These are phyloP conservation scores for Guaruba guarouba DNA, from an alignment of 2,113 vertebrate genomes.

Conservation along the genomic window DNA sequence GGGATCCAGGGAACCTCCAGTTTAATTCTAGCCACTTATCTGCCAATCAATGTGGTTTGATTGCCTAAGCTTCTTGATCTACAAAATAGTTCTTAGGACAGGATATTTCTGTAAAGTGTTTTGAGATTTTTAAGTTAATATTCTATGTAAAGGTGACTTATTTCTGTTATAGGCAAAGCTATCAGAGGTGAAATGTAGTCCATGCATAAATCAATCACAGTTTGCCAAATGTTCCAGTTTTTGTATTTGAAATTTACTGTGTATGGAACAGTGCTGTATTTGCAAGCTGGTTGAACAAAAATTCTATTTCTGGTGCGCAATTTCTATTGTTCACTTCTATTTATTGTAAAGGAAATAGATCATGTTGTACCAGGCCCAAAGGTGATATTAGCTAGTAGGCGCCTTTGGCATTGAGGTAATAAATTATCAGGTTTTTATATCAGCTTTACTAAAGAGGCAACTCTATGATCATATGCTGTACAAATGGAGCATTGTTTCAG, in stretches of 20 bases:
- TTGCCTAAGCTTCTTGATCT: neutral
- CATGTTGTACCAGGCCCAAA: neutral
- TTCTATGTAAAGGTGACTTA: neutral
- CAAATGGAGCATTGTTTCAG: slow-evolving; percentile 22
- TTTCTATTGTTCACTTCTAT: slow-evolving; percentile 21
- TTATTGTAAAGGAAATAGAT: slow-evolving; percentile 45
- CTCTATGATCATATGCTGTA: neutral
- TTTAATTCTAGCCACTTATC: neutral
- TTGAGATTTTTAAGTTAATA: neutral
- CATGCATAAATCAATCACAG: neutral
- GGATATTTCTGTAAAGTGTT: neutral
- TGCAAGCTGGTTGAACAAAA: neutral
- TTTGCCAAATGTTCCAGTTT: neutral
- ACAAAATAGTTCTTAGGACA: neutral
- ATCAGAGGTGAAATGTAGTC: neutral
- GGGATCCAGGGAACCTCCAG: neutral
- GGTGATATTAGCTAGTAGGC: neutral
- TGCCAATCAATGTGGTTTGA: neutral
- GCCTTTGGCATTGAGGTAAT: slow-evolving; percentile 29
- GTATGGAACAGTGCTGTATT: neutral
- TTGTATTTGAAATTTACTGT: neutral
- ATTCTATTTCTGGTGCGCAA: neutral
- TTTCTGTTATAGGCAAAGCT: neutral
- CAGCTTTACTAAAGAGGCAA: slow-evolving; percentile 1
- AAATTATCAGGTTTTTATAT: slow-evolving; percentile 28